These are phyloP conservation scores for Patiria miniata DNA, from an alignment of 35 echinoderm and acorn worm genomes.

Conservation along the genomic window DNA sequence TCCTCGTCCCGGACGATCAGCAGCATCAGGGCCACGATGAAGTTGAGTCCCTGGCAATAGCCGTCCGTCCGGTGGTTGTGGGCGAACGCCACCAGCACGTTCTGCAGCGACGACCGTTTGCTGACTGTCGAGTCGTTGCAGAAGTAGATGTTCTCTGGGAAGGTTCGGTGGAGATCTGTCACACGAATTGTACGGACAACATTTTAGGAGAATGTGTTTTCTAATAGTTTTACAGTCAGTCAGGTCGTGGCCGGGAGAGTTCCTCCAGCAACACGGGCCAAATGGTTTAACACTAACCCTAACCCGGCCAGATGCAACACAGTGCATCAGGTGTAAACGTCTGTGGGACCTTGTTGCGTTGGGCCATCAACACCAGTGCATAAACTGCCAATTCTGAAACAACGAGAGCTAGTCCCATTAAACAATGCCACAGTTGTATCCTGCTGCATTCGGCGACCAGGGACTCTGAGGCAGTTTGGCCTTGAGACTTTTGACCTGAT, in stretches of 20 bases:
- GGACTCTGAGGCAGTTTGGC: too few relatives aligned
- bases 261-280: neutral
- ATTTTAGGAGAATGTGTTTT: neutral
- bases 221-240: neutral
- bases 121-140: constrained; percentile 62
- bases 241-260: too few relatives aligned
- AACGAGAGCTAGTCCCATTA: too few relatives aligned
- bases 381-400: too few relatives aligned
- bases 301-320: neutral
- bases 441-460: too few relatives aligned
- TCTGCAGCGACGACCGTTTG: constrained; percentile 64
- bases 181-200: neutral
- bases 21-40: constrained; percentile 88
- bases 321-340: too few relatives aligned
- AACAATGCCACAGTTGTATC: too few relatives aligned
- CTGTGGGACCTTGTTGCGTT: too few relatives aligned
- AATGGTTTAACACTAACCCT: neutral
- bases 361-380: neutral
- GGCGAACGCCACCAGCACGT: constrained; percentile 80
- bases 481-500: too few relatives aligned
- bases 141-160: constrained; percentile 97
- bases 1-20: constrained; percentile 94
- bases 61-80: constrained; percentile 75
- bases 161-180: constrained; percentile 97
- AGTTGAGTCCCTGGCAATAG: constrained; percentile 97